A percentile compares a stretch with the other conserved stretches of the same genome.
Evolutionary conservation across 2,888 invertebrate genomes (phyloP).

Genomic region (Drosophila macrospina): DNA sequence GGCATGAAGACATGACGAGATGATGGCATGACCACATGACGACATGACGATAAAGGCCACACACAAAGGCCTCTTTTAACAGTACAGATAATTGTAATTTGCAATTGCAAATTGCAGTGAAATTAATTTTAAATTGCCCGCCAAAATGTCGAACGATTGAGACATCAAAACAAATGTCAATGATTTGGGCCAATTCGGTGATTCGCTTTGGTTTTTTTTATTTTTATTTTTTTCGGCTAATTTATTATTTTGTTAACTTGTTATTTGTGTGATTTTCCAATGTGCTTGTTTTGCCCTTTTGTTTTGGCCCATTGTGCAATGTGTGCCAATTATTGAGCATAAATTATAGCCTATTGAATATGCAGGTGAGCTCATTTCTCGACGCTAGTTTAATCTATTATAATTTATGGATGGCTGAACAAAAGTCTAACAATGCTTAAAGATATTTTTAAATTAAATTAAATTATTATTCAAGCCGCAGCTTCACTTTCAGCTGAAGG

Average conservation of each 20-base stretch:
- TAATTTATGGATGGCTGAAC: slow-evolving; percentile 51
- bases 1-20: slow-evolving; percentile 69
- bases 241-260: slow-evolving; percentile 30
- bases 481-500: slow-evolving; percentile 8
- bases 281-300: slow-evolving; percentile 33
- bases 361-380: slow-evolving; percentile 38
- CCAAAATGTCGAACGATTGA: slow-evolving; percentile 77
- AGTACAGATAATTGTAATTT: slow-evolving; percentile 70
- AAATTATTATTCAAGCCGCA: too few relatives aligned
- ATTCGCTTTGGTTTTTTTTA: slow-evolving; percentile 25
- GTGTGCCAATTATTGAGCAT: slow-evolving; percentile 74
- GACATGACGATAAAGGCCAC: slow-evolving; percentile 71
- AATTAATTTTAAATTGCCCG: slow-evolving; percentile 78
- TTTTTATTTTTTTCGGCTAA: slow-evolving; percentile 17
- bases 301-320: slow-evolving; percentile 66
- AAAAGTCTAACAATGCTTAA: neutral
- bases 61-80: slow-evolving; percentile 43
- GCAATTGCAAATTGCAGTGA: slow-evolving; percentile 70
- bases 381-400: slow-evolving; percentile 30
- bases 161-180: slow-evolving; percentile 74
- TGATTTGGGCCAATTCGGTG: slow-evolving; percentile 56
- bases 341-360: slow-evolving; percentile 72
- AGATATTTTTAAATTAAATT: too few relatives aligned
- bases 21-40: slow-evolving; percentile 74
- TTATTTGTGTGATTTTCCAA: slow-evolving; percentile 7